Percentiles rank a stretch among this genome's conserved stretches.
Evolutionary conservation across 2,113 vertebrate species (phyloP).

Genomic region (Chaetops frenatus): DNA sequence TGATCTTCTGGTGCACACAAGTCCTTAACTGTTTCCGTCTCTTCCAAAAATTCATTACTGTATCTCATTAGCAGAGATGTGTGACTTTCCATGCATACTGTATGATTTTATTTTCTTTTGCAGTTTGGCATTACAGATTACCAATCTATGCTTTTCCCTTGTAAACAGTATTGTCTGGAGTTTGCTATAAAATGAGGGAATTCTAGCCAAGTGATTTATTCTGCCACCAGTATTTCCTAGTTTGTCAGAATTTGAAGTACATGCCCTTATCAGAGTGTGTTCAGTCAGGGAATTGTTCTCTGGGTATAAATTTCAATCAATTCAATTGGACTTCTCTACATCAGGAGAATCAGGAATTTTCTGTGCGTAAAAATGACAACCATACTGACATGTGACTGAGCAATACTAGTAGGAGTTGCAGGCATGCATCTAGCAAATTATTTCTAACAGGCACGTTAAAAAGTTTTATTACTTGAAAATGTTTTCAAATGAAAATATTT

Average conservation of each 20-base stretch:
- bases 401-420: background rate
- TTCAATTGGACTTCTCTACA: background rate
- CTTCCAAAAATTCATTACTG: background rate
- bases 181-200: background rate
- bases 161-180: background rate
- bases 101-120: background rate
- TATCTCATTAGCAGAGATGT: background rate
- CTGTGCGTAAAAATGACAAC: background rate
- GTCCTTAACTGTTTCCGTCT: background rate
- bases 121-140: fast-evolving
- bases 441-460: background rate
- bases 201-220: background rate
- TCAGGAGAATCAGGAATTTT: background rate
- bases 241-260: background rate
- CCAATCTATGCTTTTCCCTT: background rate
- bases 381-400: background rate
- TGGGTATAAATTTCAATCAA: background rate
- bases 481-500: background rate
- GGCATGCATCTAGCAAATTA: background rate
- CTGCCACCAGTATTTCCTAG: background rate
- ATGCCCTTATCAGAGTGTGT: fast-evolving
- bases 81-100: background rate
- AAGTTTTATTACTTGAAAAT: background rate
- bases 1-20: fast-evolving
- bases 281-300: background rate